Percentiles rank a stretch among this genome's conserved stretches.
These are phyloP conservation scores for Apomyelois bistriatella DNA, from an alignment of 2,888 invertebrate species.

Conservation along the genomic window DNA sequence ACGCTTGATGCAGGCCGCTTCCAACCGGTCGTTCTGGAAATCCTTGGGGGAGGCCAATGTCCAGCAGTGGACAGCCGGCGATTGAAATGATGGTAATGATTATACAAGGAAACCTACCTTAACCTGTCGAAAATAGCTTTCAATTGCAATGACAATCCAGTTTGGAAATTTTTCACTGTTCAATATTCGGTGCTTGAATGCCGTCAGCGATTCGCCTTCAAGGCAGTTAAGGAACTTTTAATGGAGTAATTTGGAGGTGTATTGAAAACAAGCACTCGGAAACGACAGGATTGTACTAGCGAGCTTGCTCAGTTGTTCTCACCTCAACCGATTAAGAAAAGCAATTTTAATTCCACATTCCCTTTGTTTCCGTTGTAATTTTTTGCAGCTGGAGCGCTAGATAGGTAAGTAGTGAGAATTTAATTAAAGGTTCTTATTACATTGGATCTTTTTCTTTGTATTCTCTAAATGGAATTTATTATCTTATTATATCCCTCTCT, in stretches of 20 bases:
- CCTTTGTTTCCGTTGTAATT: conserved; percentile 25
- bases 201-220: conserved; percentile 49
- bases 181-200: conserved; percentile 38
- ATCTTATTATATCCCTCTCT: too few relatives aligned
- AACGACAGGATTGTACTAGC: conserved; percentile 28
- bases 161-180: conserved; percentile 27
- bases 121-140: neutral
- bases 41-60: too few relatives aligned
- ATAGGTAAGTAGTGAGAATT: conserved; percentile 13
- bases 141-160: neutral
- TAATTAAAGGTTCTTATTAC: conserved; percentile 7
- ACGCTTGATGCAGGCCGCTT: too few relatives aligned
- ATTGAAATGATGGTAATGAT: too few relatives aligned
- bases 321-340: conserved; percentile 44
- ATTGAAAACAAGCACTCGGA: conserved; percentile 53
- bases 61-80: too few relatives aligned
- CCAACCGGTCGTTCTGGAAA: too few relatives aligned
- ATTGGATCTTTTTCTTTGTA: neutral
- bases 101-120: too few relatives aligned
- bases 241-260: conserved; percentile 63
- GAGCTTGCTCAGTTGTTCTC: conserved; percentile 22
- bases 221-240: conserved; percentile 59
- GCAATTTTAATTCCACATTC: conserved; percentile 30
- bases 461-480: too few relatives aligned
- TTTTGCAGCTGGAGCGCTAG: conserved; percentile 19